phyloP scores from a whole-genome alignment of 2,888 invertebrate species.

The Athalia circularis region DNA sequence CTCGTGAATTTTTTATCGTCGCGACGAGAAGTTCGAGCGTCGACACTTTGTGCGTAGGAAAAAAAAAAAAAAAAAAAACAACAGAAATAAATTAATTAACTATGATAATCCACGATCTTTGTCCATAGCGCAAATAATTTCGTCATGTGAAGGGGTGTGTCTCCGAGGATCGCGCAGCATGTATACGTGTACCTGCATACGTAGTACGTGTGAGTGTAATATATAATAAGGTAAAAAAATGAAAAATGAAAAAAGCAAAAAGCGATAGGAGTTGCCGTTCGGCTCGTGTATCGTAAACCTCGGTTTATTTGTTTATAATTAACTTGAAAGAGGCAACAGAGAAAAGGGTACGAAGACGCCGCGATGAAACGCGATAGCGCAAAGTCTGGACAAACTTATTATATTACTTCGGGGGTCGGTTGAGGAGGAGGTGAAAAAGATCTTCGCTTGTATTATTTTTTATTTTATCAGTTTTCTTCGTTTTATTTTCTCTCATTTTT shows the following conservation, averaged over 20 bases:
- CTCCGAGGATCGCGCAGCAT: too few species aligned
- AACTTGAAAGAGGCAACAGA: conserved; percentile 32
- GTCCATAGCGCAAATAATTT: too few species aligned
- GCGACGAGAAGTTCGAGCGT: too few species aligned
- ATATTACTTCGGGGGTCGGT: conserved; percentile 49
- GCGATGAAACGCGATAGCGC: conserved; percentile 54
- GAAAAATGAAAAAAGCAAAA: not conserved
- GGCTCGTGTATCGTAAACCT: conserved; percentile 45
- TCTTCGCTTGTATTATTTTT: not conserved
- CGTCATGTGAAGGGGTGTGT: too few species aligned
- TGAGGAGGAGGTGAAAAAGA: not conserved
- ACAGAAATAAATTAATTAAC: too few species aligned
- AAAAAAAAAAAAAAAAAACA: too few species aligned
- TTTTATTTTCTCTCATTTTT: not conserved
- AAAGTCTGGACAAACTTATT: conserved; percentile 53
- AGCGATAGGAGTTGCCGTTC: not conserved
- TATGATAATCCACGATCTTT: too few species aligned
- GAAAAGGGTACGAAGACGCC: conserved; percentile 43
- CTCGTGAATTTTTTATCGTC: too few species aligned
- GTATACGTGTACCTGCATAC: too few species aligned
- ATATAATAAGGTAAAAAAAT: too few species aligned
- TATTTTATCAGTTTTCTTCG: not conserved
- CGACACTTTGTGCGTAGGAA: too few species aligned
- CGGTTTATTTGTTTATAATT: conserved; percentile 47
- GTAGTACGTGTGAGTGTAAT: too few species aligned